Evolutionary conservation across 2,797 vertebrate species (phyloP), one percentile per base, ranked within the genome.

Genomic region (Gallirallus australis): DNA sequence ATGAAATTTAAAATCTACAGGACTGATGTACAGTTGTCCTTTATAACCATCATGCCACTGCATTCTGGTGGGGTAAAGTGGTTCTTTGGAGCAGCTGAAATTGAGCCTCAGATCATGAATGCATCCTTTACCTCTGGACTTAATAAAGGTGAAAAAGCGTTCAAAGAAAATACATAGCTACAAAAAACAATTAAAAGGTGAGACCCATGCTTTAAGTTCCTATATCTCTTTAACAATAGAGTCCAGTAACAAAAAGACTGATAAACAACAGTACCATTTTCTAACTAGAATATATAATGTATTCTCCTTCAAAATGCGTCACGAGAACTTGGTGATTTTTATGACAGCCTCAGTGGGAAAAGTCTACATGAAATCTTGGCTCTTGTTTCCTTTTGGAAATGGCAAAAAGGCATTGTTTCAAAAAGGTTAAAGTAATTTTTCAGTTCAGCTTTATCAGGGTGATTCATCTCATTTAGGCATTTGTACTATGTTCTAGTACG

Each of bases 351-450:
- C 80, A 68, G 50, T 78, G 56, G 54, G 82, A 86, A 96, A 96
- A 89, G 63, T 83, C 70, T 85, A 45, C 52, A 20, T 24, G 73
- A 95, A 79, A 82, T 73, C 75, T 87, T 87, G 86, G 61, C 75
- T 90, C 52, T 57, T 47, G 64, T 71, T 95, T 91, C 75, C 61
- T 89, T 93, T 79, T 47, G 37, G 27, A 96, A 95, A 97, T 94
- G 92, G 93, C 92, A 96, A 93, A 42, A 95, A 92, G 50, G 48
- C 45, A 80, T 92, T 96, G 83, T 94, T 94, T 90, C 39, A 40
- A 77, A 92, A 96, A 95, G 91, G 92, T 96, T 96, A 93, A 92
- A 85, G 82, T 59, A 78, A 78, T 83, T 91, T 95, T 88, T 95
- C 80, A 65, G 53, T 81, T 96, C 65, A 16, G n/a, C 42, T 87